Evolutionary conservation across 1,140 invertebrate genomes (phyloP).

Genomic region (Trinorchestia longiramus): DNA sequence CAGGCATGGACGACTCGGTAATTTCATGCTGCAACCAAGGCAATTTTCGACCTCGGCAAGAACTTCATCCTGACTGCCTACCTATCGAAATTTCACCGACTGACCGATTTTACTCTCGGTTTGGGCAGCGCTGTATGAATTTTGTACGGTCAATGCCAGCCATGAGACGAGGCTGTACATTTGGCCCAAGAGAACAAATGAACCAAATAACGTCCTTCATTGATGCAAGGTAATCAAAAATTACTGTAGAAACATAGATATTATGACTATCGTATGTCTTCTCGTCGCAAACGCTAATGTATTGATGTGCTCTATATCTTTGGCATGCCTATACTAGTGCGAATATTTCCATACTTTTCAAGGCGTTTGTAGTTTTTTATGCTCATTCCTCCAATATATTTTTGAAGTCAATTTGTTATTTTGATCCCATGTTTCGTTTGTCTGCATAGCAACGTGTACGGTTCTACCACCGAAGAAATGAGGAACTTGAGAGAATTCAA

Average conservation of each 20-base stretch:
- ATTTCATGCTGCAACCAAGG: conserved; percentile 62
- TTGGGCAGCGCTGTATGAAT: conserved; percentile 70
- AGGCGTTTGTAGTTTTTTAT: background rate
- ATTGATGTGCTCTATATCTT: background rate
- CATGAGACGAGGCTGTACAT: conserved; percentile 65
- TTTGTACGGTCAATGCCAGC: conserved; percentile 79
- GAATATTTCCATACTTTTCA: background rate
- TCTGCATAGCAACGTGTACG: conserved; percentile 75
- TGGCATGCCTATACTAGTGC: background rate
- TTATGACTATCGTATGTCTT: background rate
- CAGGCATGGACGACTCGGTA: conserved; percentile 60
- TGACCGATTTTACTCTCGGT: conserved; percentile 64
- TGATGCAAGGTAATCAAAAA: conserved; percentile 69
- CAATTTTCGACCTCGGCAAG: background rate
- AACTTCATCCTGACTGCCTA: conserved; percentile 68
- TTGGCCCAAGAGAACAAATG: conserved; percentile 69
- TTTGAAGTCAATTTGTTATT: background rate
- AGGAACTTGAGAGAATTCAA: conserved; percentile 72
- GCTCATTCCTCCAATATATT: background rate
- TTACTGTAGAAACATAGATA: background rate
- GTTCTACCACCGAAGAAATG: conserved; percentile 73
- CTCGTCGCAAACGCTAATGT: background rate
- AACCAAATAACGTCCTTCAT: conserved; percentile 75
- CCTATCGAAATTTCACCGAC: conserved; percentile 65
- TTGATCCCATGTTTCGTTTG: background rate